Percentiles rank a stretch among this genome's conserved stretches.
Conservation (phyloP, 2,888 invertebrate species). For the Elysia crispata region DNA sequence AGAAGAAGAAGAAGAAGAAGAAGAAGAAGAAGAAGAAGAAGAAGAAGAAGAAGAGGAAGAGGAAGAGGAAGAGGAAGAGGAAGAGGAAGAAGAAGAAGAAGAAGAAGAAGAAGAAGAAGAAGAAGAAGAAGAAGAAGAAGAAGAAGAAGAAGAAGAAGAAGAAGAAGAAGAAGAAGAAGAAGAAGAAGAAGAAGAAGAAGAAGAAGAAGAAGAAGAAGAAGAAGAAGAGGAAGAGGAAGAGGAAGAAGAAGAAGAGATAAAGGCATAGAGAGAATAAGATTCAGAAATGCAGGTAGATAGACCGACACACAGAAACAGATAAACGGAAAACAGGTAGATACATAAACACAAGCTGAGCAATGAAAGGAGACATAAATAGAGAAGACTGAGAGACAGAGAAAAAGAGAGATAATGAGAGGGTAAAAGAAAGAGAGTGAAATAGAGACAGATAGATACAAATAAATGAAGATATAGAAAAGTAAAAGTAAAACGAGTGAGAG, state of each 20-base stretch:
- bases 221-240: neutral
- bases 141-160: neutral
- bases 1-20: neutral
- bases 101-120: conserved; percentile 6
- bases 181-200: conserved; percentile 16
- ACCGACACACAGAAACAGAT: too few relatives aligned
- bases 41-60: neutral
- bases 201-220: neutral
- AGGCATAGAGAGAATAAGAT: neutral
- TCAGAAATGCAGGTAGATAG: neutral
- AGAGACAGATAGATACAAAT: too few relatives aligned
- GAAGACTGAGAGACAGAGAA: neutral
- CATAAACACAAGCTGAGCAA: too few relatives aligned
- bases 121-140: neutral
- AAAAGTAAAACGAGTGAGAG: too few relatives aligned
- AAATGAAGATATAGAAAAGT: too few relatives aligned
- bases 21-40: neutral
- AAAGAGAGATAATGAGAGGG: neutral
- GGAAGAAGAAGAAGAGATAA: too few relatives aligned
- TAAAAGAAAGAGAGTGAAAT: neutral
- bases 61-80: neutral
- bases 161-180: neutral
- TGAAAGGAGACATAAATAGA: neutral
- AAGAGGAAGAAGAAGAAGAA: neutral
- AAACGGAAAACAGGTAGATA: too few relatives aligned